Conservation (phyloP, 2,797 vertebrate species). For the Moxostoma hubbsi region DNA sequence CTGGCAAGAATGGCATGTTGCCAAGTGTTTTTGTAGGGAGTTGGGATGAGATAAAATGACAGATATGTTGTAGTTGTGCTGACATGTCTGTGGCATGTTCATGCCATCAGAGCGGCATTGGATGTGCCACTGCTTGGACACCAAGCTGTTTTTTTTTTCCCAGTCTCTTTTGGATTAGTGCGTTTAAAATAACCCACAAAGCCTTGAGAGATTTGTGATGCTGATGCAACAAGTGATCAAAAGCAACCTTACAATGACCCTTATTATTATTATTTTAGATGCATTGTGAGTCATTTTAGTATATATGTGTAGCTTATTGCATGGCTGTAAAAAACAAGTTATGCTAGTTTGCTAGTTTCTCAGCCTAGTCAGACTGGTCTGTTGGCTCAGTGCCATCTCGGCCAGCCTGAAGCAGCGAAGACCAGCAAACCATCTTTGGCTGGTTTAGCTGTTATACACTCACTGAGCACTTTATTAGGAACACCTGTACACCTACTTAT, state of each 20-base stretch:
- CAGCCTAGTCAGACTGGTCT: no score
- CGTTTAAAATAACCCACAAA: conserved; percentile 56
- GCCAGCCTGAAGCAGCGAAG: no score
- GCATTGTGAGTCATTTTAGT: not conserved
- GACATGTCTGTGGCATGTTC: conserved; percentile 51
- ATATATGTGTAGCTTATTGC: not conserved
- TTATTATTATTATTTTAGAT: not conserved
- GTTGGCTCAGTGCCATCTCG: no score
- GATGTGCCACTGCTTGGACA: conserved; percentile 41
- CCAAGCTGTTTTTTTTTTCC: conserved; percentile 55
- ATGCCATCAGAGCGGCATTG: conserved; percentile 30
- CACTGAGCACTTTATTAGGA: no score
- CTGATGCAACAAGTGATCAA: conserved; percentile 21
- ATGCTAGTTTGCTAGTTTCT: no score
- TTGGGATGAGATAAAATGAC: conserved; percentile 38
- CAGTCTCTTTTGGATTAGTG: conserved; percentile 41
- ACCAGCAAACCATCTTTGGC: no score
- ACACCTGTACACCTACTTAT: no score
- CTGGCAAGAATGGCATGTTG: conserved; percentile 25
- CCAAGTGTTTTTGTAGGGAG: conserved; percentile 28
- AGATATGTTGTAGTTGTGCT: conserved; percentile 47
- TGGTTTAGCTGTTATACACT: no score
- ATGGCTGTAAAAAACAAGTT: no score
- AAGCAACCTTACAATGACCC: not conserved
- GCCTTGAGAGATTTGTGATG: conserved; percentile 24